Evolutionary conservation across 2,797 vertebrate species (phyloP), one percentile per base, ranked within the genome.

Genomic region (Xyrichtys novacula): DNA sequence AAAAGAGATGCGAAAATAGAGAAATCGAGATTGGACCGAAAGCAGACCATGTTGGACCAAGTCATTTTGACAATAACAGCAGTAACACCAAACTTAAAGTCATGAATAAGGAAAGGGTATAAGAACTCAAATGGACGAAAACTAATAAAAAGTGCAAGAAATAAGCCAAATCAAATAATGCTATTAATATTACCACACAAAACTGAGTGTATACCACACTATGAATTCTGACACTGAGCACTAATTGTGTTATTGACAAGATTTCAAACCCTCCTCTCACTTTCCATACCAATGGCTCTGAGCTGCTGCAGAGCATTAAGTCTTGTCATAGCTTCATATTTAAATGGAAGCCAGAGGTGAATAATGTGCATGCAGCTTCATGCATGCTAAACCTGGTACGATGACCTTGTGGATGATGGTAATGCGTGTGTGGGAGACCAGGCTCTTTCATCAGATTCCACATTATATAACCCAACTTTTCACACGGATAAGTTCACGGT

Each of bases 311-410:
- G n/a, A 47, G 69, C 49, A 61, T 52, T 44, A 17, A 42, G 20
- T 19, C 53, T 54, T 34, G 11, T 67, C 57, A 46, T 19, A 17
- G 23, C 19, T 38, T 56, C 16, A 11, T 52, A 59, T 49, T 61
- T 73, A 59, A 74, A 40, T 38, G 20, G 0, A 12, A 39, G 22
- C 61, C 44, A 62, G 20, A 43, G 20, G 19, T 48, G 49, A 76
- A 25, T 19, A 42, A 70, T 23, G 23, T 57, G 10, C 43, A 50
- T 52, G 8, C 66, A 40, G 23, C 39, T 42, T 64, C 29, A 54
- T 26, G 14, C 36, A 67, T 29, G 42, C 12, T 20, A 14, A 36
- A 78, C 38, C 47, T 53, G 54, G 15, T 31, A 15, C 29, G 31
- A 50, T 31, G 49, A 78, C 57, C 55, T 59, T 2, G 5, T 16